Conservation (phyloP, 2,888 invertebrate genomes). For the Sturmia bella region DNA sequence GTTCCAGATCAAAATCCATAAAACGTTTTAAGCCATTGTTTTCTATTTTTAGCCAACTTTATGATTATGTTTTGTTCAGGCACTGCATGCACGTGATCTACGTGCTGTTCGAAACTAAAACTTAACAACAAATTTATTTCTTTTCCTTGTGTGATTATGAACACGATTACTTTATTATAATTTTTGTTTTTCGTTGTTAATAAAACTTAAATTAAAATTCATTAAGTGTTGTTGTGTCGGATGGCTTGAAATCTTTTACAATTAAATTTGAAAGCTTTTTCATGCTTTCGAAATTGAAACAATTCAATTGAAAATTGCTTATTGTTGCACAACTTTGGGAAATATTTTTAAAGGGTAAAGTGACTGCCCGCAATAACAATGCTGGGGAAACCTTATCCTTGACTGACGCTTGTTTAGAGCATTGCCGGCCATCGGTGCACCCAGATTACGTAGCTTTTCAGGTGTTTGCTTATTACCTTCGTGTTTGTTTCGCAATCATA, state of each 20-base stretch:
- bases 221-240: not conserved
- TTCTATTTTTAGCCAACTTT: not conserved
- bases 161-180: slow-evolving; percentile 4
- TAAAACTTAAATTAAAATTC: slow-evolving; percentile 25
- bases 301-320: not conserved
- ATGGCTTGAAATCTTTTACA: not conserved
- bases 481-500: too few relatives aligned
- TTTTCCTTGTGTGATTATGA: slow-evolving; percentile 29
- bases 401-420: too few relatives aligned
- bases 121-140: not conserved
- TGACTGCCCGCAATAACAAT: too few relatives aligned
- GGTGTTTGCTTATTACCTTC: too few relatives aligned
- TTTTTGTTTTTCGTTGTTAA: not conserved
- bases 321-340: too few relatives aligned
- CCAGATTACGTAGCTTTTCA: too few relatives aligned
- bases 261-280: not conserved
- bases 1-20: not conserved
- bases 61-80: not conserved
- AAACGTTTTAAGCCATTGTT: not conserved
- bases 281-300: not conserved
- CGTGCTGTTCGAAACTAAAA: slow-evolving; percentile 18
- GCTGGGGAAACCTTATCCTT: too few relatives aligned
- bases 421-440: too few relatives aligned
- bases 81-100: slow-evolving; percentile 51
- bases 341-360: too few relatives aligned